Percentiles rank a stretch among this genome's conserved stretches.
These are phyloP conservation scores for Taenioides sp. DNA, from an alignment of 2,797 vertebrate species.

Conservation along the genomic window DNA sequence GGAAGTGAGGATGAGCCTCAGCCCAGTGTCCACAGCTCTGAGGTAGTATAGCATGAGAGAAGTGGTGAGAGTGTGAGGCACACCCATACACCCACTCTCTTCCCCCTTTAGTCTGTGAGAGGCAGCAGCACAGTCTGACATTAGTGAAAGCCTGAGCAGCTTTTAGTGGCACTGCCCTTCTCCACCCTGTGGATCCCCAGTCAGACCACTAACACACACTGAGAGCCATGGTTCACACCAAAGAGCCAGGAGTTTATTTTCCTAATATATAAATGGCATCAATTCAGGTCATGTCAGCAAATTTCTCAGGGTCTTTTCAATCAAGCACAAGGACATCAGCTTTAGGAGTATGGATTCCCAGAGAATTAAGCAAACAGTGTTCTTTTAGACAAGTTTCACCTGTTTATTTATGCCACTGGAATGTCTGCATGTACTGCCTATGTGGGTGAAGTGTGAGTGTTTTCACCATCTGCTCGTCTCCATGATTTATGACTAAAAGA, in stretches of 20 bases:
- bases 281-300: background rate
- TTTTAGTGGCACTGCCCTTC: conserved; percentile 47
- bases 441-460: conserved; percentile 11
- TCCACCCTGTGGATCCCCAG: conserved; percentile 53
- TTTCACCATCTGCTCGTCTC: conserved; percentile 45
- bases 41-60: conserved; percentile 60
- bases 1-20: conserved; percentile 24
- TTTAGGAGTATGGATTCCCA: background rate
- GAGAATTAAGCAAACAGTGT: background rate
- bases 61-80: conserved; percentile 60
- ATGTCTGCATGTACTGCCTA: conserved; percentile 16
- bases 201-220: conserved; percentile 26
- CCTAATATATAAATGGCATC: background rate
- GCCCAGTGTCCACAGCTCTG: conserved; percentile 20
- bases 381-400: background rate
- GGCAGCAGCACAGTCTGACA: conserved; percentile 33
- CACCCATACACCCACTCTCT: conserved; percentile 66
- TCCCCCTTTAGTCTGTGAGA: conserved; percentile 31
- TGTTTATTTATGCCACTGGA: background rate
- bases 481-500: conserved; percentile 37
- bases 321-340: background rate
- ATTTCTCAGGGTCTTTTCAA: conserved; percentile 1
- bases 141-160: conserved; percentile 51
- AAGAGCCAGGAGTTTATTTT: conserved; percentile 1
- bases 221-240: conserved; percentile 16